A percentile compares a stretch with the other conserved stretches of the same genome.
Evolutionary conservation across 2,797 vertebrate genomes (phyloP).

Genomic region (Lutjanus argentimaculatus): DNA sequence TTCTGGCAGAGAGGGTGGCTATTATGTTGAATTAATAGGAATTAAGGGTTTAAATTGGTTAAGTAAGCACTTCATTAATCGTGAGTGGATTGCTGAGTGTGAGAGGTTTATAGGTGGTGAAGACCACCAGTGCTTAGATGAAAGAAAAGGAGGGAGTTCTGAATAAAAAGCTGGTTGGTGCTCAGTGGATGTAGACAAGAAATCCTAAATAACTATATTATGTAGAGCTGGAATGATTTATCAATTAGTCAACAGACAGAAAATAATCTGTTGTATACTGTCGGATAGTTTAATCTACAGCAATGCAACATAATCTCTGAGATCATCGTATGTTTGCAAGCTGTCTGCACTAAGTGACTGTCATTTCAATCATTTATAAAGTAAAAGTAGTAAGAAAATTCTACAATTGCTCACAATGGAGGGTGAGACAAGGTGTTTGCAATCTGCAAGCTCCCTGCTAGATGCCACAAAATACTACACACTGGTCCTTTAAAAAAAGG

Average conservation of each 20-base stretch:
- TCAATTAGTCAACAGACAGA: not conserved
- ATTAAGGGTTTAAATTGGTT: slow-evolving; percentile 89
- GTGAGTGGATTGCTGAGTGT: slow-evolving; percentile 76
- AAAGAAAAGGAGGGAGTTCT: slow-evolving; percentile 39
- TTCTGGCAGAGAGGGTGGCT: slow-evolving; percentile 86
- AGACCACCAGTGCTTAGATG: slow-evolving; percentile 44
- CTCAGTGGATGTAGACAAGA: slow-evolving; percentile 13
- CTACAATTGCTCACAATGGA: too few relatives aligned
- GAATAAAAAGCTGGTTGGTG: slow-evolving; percentile 43
- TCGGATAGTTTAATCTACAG: too few relatives aligned
- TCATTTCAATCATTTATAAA: not conserved
- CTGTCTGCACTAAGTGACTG: too few relatives aligned
- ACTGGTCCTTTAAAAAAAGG: too few relatives aligned
- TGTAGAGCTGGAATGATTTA: not conserved
- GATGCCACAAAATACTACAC: too few relatives aligned
- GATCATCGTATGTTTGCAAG: too few relatives aligned
- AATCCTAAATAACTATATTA: slow-evolving; percentile 1
- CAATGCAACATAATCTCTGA: too few relatives aligned
- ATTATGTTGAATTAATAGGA: slow-evolving; percentile 91
- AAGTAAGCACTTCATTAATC: slow-evolving; percentile 91
- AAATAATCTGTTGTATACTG: not conserved
- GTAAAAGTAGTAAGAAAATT: not conserved
- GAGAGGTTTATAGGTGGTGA: slow-evolving; percentile 67
- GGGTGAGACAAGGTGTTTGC: too few relatives aligned
- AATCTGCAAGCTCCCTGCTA: too few relatives aligned